These are phyloP conservation scores for Linurgus olivaceus DNA, from an alignment of 2,797 vertebrate species.

Conservation along the genomic window DNA sequence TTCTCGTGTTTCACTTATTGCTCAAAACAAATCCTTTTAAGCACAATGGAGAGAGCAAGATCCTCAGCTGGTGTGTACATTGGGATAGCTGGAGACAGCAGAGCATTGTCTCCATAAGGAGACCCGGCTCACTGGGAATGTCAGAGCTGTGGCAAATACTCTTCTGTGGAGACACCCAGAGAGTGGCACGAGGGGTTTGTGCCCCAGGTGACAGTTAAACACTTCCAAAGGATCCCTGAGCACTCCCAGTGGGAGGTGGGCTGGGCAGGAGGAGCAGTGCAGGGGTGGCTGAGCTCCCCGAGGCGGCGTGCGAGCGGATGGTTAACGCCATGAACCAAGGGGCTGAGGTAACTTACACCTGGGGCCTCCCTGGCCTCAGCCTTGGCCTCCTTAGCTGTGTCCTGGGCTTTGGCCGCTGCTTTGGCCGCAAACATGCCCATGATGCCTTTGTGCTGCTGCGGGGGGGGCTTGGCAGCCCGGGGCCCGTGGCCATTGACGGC, in stretches of 20 bases:
- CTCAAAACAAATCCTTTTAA: slow-evolving; percentile 66
- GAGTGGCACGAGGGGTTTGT: rapidly evolving
- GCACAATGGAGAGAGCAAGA: slow-evolving; percentile 29
- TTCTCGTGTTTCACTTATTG: slow-evolving; percentile 30
- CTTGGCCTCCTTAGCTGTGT: slow-evolving; percentile 77
- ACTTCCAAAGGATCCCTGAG: background rate
- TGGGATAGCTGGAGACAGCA: background rate
- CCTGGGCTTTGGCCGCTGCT: slow-evolving; percentile 73
- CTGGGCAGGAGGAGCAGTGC: background rate
- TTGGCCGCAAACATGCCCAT: slow-evolving; percentile 90
- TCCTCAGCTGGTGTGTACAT: background rate
- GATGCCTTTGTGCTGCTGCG: slow-evolving; percentile 84
- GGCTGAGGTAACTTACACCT: slow-evolving; percentile 60
- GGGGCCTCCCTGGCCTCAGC: slow-evolving; percentile 77
- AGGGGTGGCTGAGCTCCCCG: background rate
- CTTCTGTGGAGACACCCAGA: background rate
- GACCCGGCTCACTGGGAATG: background rate
- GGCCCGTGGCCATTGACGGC: slow-evolving; percentile 72
- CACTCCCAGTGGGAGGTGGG: background rate
- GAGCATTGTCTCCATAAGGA: background rate
- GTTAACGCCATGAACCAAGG: background rate
- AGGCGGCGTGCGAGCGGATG: rapidly evolving
- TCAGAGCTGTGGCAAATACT: background rate
- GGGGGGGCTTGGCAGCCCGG: slow-evolving; percentile 46
- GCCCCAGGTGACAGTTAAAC: background rate